Percentiles rank a stretch among this genome's conserved stretches.
Conservation (phyloP, 2,797 vertebrate species). For the Enteromius anoplus region DNA sequence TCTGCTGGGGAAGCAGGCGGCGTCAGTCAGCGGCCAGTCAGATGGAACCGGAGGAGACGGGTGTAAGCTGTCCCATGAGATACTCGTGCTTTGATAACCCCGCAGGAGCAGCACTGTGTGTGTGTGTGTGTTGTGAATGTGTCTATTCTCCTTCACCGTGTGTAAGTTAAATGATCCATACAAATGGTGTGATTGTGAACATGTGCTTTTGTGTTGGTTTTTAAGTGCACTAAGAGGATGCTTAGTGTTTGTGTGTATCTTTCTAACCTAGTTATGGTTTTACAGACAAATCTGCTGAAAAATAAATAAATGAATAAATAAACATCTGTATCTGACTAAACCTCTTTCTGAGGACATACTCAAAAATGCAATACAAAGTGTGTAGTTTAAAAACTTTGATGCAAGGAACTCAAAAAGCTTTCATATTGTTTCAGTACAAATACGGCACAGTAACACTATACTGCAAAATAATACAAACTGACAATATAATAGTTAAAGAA, state of each 20-base stretch:
- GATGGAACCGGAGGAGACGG: slow-evolving; percentile 54
- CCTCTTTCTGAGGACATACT: background rate
- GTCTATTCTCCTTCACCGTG: background rate
- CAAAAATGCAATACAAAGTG: background rate
- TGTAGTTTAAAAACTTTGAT: background rate
- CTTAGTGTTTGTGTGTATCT: background rate
- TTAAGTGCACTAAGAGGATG: slow-evolving; percentile 37
- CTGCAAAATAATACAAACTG: background rate
- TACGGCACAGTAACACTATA: background rate
- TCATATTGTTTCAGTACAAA: background rate
- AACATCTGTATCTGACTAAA: background rate
- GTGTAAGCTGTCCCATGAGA: slow-evolving; percentile 55
- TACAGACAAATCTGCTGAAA: too few species aligned
- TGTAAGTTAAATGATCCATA: slow-evolving; percentile 37
- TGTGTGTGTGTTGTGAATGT: slow-evolving; percentile 9
- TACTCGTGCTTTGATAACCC: slow-evolving; percentile 52
- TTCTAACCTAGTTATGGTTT: background rate
- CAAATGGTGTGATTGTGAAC: slow-evolving; percentile 33
- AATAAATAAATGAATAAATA: background rate
- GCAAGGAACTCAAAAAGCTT: background rate
- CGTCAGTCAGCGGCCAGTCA: slow-evolving; percentile 54
- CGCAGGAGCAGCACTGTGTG: background rate
- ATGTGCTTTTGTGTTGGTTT: slow-evolving; percentile 17
- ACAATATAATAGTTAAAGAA: background rate
- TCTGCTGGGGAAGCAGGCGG: slow-evolving; percentile 33